Conservation (phyloP, 2,113 vertebrate species). For the Barbus barbus region DNA sequence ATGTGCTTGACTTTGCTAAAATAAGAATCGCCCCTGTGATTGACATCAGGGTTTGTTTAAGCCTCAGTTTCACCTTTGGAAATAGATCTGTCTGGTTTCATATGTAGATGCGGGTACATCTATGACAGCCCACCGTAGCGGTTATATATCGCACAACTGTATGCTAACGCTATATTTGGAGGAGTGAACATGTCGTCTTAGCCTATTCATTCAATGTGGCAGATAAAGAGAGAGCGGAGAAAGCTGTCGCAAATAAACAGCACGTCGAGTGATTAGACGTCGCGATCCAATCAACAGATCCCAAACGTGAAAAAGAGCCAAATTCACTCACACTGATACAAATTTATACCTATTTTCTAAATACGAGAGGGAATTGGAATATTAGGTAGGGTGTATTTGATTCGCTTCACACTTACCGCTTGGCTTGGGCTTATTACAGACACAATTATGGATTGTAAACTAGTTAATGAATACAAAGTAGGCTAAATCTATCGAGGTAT, state of each 20-base stretch:
- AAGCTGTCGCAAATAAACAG: conserved; percentile 31
- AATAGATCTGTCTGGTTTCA: conserved; percentile 73
- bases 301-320: neutral
- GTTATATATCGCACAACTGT: conserved; percentile 63
- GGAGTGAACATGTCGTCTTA: conserved; percentile 43
- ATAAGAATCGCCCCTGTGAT: conserved; percentile 70
- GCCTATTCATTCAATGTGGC: conserved; percentile 36
- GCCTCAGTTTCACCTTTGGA: conserved; percentile 70
- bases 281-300: conserved; percentile 8
- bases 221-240: conserved; percentile 41
- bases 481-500: conserved; percentile 34
- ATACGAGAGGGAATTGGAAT: conserved; percentile 16
- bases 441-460: conserved; percentile 29
- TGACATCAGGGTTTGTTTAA: conserved; percentile 74
- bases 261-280: conserved; percentile 7
- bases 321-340: neutral
- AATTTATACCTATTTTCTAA: neutral
- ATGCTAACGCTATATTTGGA: conserved; percentile 60
- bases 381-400: conserved; percentile 11
- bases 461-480: conserved; percentile 48
- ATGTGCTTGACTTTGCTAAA: conserved; percentile 75
- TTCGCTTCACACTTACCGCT: neutral
- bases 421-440: conserved; percentile 15
- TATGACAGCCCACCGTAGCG: conserved; percentile 68
- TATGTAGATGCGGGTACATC: conserved; percentile 69